Base-by-base conservation (phyloP, 2,113 vertebrate species). In the Mixornis gularis region DNA sequence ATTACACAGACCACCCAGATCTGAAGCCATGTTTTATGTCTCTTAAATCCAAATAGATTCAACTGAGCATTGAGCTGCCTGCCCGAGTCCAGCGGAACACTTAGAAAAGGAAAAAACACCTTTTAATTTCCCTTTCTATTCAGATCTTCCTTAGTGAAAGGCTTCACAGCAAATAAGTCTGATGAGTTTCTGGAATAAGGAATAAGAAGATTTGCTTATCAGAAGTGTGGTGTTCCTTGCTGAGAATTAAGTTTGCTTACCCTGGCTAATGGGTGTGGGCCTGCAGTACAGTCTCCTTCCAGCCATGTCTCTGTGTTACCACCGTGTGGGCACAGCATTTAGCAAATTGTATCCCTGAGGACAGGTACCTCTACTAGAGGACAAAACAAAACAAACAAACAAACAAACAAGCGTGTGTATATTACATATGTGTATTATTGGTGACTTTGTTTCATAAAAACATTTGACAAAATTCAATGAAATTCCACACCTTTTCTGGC, bases 1-100 rank as follows among this genome's bases (percentile, higher is more conserved):
- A 53, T 87, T 91, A 69, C 36, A 52, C 85, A 96, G 97, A 95
- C 97, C 97, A 97, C 97, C 94, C 95, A 96, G 62, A 66, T 74
- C 66, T 92, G 72, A 94, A 92, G 66, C 65, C n/a, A 14, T 87
- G 72, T 81, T 97, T 97, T 97, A 87, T 21, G 30, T 93, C 90
- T 96, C 59, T 89, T 72, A 92, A 95, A 81, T 83, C 71, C 95
- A 48, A 95, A 95, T 92, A 86, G 83, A 79, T 64, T 95, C 51
- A 93, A 27, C 79, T 32, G 49, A 87, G 80, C 48, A 60, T 65
- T 89, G 62, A 93, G 17, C 44, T 94, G 92, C 92, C 94, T 94
- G 66, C 95, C 55, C 22, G 51, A 68, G 79, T 85, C 66, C 53
- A 72, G 63, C 22, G 29, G 53, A 86, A 21, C 0, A 4, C 89